phyloP scores from a whole-genome alignment of 92 coral and sea anemone genomes.

The Palythoa heliodiscus region DNA sequence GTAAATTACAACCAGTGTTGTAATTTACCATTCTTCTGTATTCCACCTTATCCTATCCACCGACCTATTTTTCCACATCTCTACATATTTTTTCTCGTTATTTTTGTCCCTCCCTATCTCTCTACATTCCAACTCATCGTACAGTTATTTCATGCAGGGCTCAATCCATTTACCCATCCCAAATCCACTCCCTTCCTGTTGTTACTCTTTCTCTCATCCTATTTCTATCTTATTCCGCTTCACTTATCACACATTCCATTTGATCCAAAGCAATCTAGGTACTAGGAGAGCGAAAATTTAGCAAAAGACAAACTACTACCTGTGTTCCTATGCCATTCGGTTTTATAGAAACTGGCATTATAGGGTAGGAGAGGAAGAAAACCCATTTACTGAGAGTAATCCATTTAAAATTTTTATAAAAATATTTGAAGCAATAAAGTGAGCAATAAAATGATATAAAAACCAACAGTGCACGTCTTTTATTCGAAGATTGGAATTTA shows the following conservation, averaged over 20 bases:
- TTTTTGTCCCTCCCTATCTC: not conserved
- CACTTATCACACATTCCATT: too few relatives aligned
- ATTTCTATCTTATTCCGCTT: too few relatives aligned
- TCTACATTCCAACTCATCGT: not conserved
- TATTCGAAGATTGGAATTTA: constrained; percentile 46
- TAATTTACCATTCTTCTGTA: not conserved
- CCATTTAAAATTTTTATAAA: not conserved
- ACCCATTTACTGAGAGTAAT: not conserved
- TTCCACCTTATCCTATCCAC: not conserved
- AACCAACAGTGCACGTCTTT: constrained; percentile 49
- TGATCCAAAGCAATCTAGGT: too few relatives aligned
- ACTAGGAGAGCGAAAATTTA: too few relatives aligned
- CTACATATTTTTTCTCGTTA: not conserved
- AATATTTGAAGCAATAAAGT: not conserved
- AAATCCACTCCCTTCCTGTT: not conserved
- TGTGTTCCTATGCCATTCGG: not conserved
- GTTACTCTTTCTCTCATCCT: too few relatives aligned
- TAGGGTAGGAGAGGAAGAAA: not conserved
- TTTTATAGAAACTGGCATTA: not conserved
- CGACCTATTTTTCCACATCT: not conserved
- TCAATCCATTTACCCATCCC: not conserved
- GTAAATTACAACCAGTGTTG: not conserved
- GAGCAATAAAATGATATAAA: not conserved
- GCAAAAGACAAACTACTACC: not conserved
- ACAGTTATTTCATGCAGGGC: not conserved